These are phyloP conservation scores for Desoria tigrina DNA, from an alignment of 2,888 invertebrate species.

Conservation along the genomic window DNA sequence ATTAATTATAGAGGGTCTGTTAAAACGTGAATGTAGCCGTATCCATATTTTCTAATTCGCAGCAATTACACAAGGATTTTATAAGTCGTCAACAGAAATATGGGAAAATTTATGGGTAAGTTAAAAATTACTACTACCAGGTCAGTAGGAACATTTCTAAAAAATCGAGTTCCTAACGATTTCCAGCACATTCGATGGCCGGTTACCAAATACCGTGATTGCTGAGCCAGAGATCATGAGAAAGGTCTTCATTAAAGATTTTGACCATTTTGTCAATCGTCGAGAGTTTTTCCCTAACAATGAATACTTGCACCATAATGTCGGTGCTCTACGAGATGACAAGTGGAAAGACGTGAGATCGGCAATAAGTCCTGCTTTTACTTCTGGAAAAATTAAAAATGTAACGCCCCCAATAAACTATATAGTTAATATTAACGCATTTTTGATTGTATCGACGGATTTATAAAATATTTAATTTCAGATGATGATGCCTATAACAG, in stretches of 20 bases:
- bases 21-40: too few relatives aligned
- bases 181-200: not conserved
- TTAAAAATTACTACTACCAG: not conserved
- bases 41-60: too few relatives aligned
- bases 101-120: conserved; percentile 6
- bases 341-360: conserved; percentile 2
- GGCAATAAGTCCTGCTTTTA: conserved; percentile 3
- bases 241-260: not conserved
- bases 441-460: too few relatives aligned
- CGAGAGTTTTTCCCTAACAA: not conserved
- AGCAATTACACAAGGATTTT: not conserved
- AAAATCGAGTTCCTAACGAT: too few relatives aligned
- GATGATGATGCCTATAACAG: not conserved
- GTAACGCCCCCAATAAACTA: not conserved
- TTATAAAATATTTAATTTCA: too few relatives aligned
- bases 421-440: too few relatives aligned
- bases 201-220: not conserved
- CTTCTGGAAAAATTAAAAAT: conserved; percentile 3
- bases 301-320: not conserved
- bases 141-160: not conserved
- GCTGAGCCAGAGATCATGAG: not conserved
- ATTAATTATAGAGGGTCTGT: too few relatives aligned
- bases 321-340: not conserved
- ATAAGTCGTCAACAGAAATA: not conserved
- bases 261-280: not conserved